Percentiles rank a stretch among this genome's conserved stretches.
These are phyloP conservation scores for Timema cristinae DNA, from an alignment of 2,888 invertebrate species.

Conservation along the genomic window DNA sequence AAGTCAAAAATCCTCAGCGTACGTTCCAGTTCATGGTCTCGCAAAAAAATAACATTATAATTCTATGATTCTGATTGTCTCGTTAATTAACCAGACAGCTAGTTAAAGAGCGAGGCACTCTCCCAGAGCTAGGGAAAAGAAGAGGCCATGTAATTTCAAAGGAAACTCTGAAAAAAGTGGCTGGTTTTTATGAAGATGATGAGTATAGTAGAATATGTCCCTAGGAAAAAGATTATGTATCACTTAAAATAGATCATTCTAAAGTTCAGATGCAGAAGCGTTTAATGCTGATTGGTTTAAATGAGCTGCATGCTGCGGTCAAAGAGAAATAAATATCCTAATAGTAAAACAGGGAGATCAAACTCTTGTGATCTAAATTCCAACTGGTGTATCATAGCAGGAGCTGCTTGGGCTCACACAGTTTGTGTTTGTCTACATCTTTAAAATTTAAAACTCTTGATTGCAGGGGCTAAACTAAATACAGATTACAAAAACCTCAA, in stretches of 20 bases:
- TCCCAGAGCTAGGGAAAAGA: neutral
- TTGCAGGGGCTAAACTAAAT: conserved; percentile 3
- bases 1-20: conserved; percentile 8
- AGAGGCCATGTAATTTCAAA: neutral
- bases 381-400: conserved; percentile 4
- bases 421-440: conserved; percentile 2
- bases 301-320: neutral
- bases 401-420: conserved; percentile 2
- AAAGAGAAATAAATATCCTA: neutral
- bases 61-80: neutral
- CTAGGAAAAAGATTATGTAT: neutral
- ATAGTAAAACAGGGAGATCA: neutral
- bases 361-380: neutral
- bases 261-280: neutral
- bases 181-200: conserved; percentile 9
- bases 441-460: neutral
- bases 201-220: neutral
- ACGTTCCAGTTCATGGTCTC: neutral
- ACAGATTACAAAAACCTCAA: conserved; percentile 7
- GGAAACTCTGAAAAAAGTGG: neutral
- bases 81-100: neutral
- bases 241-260: conserved; percentile 1
- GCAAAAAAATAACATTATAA: neutral
- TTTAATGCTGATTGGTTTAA: neutral
- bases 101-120: neutral